Evolutionary conservation across 2,797 vertebrate species (phyloP).

Genomic region (Lithobates pipiens): DNA sequence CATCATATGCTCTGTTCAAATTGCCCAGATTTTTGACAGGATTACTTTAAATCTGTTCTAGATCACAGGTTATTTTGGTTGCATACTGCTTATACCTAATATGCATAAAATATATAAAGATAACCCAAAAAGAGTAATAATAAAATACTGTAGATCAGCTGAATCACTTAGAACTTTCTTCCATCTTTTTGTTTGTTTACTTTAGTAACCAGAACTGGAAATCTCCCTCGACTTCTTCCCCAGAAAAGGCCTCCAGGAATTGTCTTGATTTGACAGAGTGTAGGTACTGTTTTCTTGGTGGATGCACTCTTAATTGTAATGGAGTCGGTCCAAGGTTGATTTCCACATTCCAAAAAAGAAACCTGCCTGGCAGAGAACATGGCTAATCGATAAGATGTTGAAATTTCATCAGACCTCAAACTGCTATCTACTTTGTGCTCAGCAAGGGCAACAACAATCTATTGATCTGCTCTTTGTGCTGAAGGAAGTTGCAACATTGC

Average conservation of each 20-base stretch:
- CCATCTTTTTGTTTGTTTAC: background rate
- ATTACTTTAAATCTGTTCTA: too few species aligned
- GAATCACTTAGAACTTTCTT: too few species aligned
- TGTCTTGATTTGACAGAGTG: background rate
- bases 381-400: constrained; percentile 40
- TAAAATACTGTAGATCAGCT: too few species aligned
- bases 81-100: too few species aligned
- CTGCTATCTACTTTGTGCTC: constrained; percentile 18
- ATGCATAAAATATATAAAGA: too few species aligned
- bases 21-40: too few species aligned
- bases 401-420: constrained; percentile 41
- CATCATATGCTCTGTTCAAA: too few species aligned
- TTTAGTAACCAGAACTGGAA: background rate
- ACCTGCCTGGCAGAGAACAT: constrained; percentile 3
- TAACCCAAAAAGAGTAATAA: too few species aligned
- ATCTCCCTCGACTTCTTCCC: background rate
- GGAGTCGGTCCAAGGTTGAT: constrained; percentile 34
- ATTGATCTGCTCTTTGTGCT: constrained; percentile 44
- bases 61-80: too few species aligned
- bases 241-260: constrained; percentile 17
- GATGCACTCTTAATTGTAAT: background rate
- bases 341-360: constrained; percentile 32
- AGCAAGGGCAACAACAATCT: constrained; percentile 28
- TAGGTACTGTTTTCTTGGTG: background rate
- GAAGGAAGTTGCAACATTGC: constrained; percentile 41